phyloP scores from a whole-genome alignment of 2,888 invertebrate species.

The Halictus quadricinctus region DNA sequence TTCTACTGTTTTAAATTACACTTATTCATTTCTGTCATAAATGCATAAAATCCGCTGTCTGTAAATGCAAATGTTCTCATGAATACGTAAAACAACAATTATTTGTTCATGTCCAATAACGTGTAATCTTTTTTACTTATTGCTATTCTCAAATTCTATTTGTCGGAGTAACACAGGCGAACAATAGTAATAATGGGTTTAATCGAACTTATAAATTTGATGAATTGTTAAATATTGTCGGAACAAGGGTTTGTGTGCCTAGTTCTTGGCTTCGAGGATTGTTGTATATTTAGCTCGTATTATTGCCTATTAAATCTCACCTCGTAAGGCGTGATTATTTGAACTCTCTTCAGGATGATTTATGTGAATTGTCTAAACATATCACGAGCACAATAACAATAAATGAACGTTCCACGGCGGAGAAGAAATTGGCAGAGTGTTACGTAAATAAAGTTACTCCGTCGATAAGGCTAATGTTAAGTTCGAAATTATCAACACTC shows the following conservation, averaged over 20 bases:
- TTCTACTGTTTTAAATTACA: too few relatives aligned
- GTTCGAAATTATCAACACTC: neutral
- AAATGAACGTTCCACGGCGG: neutral
- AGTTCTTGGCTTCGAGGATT: neutral
- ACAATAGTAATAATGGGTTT: neutral
- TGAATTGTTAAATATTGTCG: neutral
- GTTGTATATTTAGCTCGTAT: neutral
- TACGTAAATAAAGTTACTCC: constrained; percentile 32
- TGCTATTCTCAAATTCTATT: neutral
- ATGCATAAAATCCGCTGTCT: too few relatives aligned
- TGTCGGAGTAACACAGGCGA: neutral
- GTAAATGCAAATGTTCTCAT: too few relatives aligned
- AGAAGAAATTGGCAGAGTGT: constrained; percentile 8
- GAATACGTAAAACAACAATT: neutral
- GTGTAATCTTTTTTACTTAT: neutral
- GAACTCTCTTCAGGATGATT: neutral
- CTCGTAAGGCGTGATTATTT: neutral
- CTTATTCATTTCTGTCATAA: too few relatives aligned
- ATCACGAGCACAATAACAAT: neutral
- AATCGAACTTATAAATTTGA: neutral
- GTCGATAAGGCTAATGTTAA: constrained; percentile 25
- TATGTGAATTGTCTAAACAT: neutral
- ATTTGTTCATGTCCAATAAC: neutral
- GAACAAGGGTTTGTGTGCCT: neutral
- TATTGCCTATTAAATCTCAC: neutral